These are phyloP conservation scores for Charanyca ferruginea DNA, from an alignment of 2,888 invertebrate species.

Conservation along the genomic window DNA sequence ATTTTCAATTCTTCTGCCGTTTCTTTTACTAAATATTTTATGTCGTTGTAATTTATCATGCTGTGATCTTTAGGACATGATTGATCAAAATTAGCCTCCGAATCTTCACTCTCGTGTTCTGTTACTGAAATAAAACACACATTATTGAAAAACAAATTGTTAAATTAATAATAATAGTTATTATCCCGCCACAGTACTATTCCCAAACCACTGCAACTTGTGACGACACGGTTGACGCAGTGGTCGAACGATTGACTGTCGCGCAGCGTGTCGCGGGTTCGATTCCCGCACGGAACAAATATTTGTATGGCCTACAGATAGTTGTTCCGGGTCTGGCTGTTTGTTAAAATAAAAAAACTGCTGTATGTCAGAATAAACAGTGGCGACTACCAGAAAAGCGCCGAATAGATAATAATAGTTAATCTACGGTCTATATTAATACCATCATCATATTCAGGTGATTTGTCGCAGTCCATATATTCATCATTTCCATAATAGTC, in stretches of 20 bases:
- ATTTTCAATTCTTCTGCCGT: constrained; percentile 53
- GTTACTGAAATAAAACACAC: constrained; percentile 2
- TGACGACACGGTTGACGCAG: no score
- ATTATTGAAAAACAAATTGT: background rate
- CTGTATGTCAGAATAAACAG: no score
- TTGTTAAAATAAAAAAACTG: no score
- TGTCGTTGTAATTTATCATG: constrained; percentile 60
- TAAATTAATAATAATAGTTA: background rate
- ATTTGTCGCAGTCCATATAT: background rate
- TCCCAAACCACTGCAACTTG: no score
- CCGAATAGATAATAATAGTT: background rate
- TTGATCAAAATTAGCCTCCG: no score
- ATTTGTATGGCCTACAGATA: no score
- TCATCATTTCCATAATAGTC: background rate
- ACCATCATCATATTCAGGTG: background rate
- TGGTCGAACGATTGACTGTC: no score
- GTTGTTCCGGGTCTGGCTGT: no score
- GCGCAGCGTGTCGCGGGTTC: no score
- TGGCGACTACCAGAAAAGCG: no score
- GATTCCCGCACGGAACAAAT: no score
- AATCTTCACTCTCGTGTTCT: background rate
- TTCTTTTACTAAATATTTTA: constrained; percentile 67
- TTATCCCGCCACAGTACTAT: no score
- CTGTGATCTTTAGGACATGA: constrained; percentile 50
- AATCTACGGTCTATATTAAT: background rate